Conservation (phyloP, 2,888 invertebrate species). For the Entomobrya multifasciata region DNA sequence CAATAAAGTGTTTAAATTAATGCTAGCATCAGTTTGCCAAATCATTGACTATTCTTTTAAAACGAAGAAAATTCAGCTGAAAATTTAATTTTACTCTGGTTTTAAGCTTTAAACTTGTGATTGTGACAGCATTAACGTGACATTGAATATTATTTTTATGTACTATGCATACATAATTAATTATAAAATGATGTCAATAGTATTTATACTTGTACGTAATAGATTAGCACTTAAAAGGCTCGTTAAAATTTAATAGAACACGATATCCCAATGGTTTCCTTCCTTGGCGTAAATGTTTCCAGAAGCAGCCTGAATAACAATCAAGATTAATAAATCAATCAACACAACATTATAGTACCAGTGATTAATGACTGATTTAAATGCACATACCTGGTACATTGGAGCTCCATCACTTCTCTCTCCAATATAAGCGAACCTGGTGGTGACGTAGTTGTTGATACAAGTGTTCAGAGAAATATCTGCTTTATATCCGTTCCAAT, state of each 20-base stretch:
- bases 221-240: too few species aligned
- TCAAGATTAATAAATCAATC: not conserved
- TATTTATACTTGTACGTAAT: too few species aligned
- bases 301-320: conserved; percentile 63
- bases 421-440: conserved; percentile 70
- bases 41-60: too few species aligned
- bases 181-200: too few species aligned
- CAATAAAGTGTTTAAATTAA: too few species aligned
- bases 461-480: conserved; percentile 75
- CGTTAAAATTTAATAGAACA: conserved; percentile 75
- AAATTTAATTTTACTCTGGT: too few species aligned
- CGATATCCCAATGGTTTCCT: conserved; percentile 78
- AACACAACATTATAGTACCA: not conserved
- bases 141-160: too few species aligned
- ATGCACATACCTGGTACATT: conserved; percentile 51
- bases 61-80: too few species aligned
- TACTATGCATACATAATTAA: too few species aligned
- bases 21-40: too few species aligned
- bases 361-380: not conserved
- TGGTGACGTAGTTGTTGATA: conserved; percentile 73
- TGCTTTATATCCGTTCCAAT: conserved; percentile 77
- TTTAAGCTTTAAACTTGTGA: too few species aligned
- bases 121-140: too few species aligned
- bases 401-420: conserved; percentile 74
- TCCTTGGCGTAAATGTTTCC: conserved; percentile 78